Percentiles rank a stretch among this genome's conserved stretches.
These are phyloP conservation scores for Lethenteron reissneri DNA, from an alignment of 2,113 vertebrate species.

Conservation along the genomic window DNA sequence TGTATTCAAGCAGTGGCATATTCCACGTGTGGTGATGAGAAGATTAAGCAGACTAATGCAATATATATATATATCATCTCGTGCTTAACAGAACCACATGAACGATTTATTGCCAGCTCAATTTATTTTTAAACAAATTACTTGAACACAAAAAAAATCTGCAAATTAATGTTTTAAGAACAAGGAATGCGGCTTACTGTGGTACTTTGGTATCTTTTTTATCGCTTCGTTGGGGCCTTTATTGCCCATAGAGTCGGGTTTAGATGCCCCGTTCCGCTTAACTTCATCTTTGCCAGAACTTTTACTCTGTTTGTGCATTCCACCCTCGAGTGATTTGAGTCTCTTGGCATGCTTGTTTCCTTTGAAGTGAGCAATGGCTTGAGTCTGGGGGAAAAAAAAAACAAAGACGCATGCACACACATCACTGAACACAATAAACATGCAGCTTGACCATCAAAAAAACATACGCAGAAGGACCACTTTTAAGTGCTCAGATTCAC, in stretches of 20 bases:
- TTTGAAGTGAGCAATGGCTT: constrained; percentile 4
- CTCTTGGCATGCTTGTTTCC: constrained; percentile 5
- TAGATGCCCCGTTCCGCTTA: background rate
- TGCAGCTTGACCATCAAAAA: background rate
- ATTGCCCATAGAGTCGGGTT: background rate
- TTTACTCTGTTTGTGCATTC: background rate
- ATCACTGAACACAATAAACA: background rate
- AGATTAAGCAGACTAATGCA: no score
- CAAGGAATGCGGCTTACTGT: background rate
- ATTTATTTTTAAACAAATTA: background rate
- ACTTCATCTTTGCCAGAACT: background rate
- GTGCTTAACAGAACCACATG: no score
- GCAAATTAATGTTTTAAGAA: background rate
- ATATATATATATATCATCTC: no score
- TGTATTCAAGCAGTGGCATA: no score
- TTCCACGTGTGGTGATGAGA: no score
- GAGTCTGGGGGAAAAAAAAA: background rate
- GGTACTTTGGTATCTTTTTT: background rate
- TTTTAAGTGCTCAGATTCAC: background rate
- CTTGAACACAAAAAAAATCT: background rate
- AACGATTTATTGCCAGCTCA: no score
- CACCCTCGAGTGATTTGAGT: constrained; percentile 1
- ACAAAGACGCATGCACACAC: background rate
- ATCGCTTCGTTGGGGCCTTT: background rate
- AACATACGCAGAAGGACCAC: background rate